phyloP scores from a whole-genome alignment of 1,140 invertebrate genomes.

The Bombus superbus region DNA sequence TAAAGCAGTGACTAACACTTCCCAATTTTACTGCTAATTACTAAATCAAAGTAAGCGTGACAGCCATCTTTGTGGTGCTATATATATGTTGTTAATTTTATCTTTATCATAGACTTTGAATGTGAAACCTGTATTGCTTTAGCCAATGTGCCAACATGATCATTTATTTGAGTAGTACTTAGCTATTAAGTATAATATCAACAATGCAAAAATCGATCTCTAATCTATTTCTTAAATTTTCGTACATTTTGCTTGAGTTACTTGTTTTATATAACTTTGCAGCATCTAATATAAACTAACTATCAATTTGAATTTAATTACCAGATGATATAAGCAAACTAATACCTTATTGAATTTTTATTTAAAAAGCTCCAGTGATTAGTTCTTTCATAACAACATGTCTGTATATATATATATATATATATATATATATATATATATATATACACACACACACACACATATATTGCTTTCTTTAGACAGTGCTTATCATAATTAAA shows the following conservation, averaged over 20 bases:
- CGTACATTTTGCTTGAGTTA: slow-evolving; percentile 20
- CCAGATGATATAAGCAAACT: slow-evolving; percentile 3
- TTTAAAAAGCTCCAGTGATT: slow-evolving; percentile 20
- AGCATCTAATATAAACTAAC: slow-evolving; percentile 19
- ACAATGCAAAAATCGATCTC: slow-evolving; percentile 27
- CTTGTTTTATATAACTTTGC: not conserved
- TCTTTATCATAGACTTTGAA: not conserved
- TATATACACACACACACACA: no score
- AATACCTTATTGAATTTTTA: slow-evolving; percentile 22
- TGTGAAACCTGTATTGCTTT: slow-evolving; percentile 26
- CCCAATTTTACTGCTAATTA: slow-evolving; percentile 1
- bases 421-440: slow-evolving; percentile 38
- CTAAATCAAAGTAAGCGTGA: slow-evolving; percentile 15
- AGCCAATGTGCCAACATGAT: slow-evolving; percentile 58
- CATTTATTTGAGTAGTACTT: slow-evolving; percentile 32
- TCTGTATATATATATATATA: slow-evolving; percentile 19
- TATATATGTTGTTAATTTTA: slow-evolving; percentile 43
- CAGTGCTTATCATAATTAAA: slow-evolving; percentile 43
- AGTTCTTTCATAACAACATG: slow-evolving; percentile 35
- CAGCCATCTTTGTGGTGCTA: slow-evolving; percentile 59
- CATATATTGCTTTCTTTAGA: slow-evolving; percentile 37
- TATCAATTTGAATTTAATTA: slow-evolving; percentile 44
- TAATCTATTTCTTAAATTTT: not conserved
- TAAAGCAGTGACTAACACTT: slow-evolving; percentile 43
- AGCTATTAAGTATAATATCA: slow-evolving; percentile 23